Evolutionary conservation across 1,140 invertebrate species (phyloP), one percentile per base, ranked within the genome.

Genomic region (Polyergus mexicanus): DNA sequence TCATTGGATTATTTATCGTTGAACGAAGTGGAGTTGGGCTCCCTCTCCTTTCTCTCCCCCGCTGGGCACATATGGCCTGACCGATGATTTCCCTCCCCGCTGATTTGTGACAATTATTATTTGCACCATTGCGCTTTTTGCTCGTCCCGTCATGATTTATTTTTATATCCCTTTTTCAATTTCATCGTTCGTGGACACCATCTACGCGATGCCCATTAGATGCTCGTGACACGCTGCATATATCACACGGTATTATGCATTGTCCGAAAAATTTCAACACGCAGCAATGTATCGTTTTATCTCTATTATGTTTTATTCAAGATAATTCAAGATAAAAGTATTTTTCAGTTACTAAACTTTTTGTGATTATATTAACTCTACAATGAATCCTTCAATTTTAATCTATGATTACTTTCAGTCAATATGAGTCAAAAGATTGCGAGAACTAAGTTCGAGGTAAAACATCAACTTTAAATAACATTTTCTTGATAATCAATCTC

Each of bases 21-120:
- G 85, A 83, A 84, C 76, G 88, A 88, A 88, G 89, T 91, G 88
- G 90, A 89, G 92, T 93, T 89, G 90, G 91, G 6, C 8, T 28
- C 35, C 22, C 58, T n/a, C 63, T 92, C 92, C 90, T 92, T 92
- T 22, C 58, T n/a, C 44, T 92, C 92, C 92, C 92, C 92, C 86
- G 89, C 83, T 86, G 91, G 75, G 92, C 93, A 91, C 94, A 94
- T 94, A 94, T 93, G 94, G 94, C 92, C 88, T 84, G 87, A 89
- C 90, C 89, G 89, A 92, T 91, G 88, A 93, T 94, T 92, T 88
- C 90, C 89, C 91, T 86, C 83, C 87, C 87, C 54, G 90, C 88
- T 91, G 89, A 91, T 88, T 89, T 86, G 77, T 86, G 72, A 90
- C 91, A 91, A 93, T 93, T 93, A 92, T 92, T 91, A 92, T 91